These are phyloP conservation scores for Parthenolecanium corni DNA, from an alignment of 2,888 invertebrate species.

Conservation along the genomic window DNA sequence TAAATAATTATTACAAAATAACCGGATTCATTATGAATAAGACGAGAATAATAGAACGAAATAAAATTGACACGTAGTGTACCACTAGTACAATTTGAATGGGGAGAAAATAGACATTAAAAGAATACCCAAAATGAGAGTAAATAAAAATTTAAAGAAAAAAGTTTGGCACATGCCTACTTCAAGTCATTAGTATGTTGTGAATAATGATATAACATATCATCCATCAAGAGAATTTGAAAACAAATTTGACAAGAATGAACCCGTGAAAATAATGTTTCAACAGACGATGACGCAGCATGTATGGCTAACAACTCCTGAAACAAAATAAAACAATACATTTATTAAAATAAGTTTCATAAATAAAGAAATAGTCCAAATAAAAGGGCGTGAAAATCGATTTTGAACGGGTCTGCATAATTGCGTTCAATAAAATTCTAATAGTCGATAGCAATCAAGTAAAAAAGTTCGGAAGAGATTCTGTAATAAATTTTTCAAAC, in stretches of 20 bases:
- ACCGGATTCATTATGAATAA: no score
- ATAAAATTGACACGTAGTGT: slow-evolving; percentile 1
- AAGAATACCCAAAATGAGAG: neutral
- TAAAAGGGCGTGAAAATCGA: no score
- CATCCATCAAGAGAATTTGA: slow-evolving; percentile 5
- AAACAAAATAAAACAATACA: neutral
- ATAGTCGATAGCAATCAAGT: no score
- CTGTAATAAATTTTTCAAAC: no score
- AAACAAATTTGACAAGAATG: slow-evolving; percentile 14
- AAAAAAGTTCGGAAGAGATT: no score
- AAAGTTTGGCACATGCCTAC: neutral
- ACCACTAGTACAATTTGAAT: slow-evolving; percentile 2
- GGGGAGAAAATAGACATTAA: neutral
- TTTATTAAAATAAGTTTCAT: no score
- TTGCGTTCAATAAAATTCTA: no score
- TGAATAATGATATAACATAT: neutral
- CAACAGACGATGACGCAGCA: neutral
- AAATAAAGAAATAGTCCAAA: no score
- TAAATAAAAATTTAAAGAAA: neutral
- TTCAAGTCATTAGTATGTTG: neutral
- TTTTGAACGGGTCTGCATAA: no score
- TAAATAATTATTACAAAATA: no score
- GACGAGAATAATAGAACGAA: slow-evolving; percentile 1
- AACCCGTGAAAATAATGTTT: neutral
- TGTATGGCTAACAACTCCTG: slow-evolving; percentile 17